These are phyloP conservation scores for Plotosus lineatus DNA, from an alignment of 2,113 vertebrate species.

Conservation along the genomic window DNA sequence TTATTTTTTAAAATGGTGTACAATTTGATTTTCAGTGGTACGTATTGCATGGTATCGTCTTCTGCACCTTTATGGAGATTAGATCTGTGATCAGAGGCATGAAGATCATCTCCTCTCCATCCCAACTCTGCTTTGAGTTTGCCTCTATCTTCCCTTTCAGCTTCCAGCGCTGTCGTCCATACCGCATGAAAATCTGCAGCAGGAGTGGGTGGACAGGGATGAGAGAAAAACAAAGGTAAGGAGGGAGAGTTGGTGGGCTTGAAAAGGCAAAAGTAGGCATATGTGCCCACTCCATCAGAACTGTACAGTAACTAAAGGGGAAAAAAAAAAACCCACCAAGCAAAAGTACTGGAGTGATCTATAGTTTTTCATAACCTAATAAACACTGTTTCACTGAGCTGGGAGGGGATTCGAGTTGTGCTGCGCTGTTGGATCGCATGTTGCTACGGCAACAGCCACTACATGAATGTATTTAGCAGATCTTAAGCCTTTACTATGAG, in stretches of 20 bases:
- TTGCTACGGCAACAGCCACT: conserved; percentile 48
- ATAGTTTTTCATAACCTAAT: conserved; percentile 22
- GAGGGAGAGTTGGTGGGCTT: not conserved
- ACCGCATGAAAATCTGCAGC: conserved; percentile 93
- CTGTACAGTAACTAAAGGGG: conserved; percentile 5
- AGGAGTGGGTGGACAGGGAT: conserved; percentile 1
- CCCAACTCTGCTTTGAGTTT: conserved; percentile 97
- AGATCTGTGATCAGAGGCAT: conserved; percentile 89
- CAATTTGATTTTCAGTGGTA: too few species aligned
- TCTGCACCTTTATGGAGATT: conserved; percentile 93
- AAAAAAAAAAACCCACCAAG: conserved; percentile 6
- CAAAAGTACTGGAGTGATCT: not conserved
- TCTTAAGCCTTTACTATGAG: conserved; percentile 32
- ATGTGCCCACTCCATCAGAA: not conserved
- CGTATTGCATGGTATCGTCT: not conserved
- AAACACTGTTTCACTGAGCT: conserved; percentile 20
- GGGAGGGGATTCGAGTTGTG: not conserved
- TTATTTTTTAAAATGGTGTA: not conserved
- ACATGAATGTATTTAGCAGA: conserved; percentile 36
- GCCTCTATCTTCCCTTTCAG: conserved; percentile 94
- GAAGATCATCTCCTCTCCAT: conserved; percentile 92
- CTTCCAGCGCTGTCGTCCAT: conserved; percentile 95
- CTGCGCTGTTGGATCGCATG: conserved; percentile 23
- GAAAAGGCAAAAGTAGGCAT: not conserved
- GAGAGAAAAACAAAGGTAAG: not conserved